Evolutionary conservation across 2,797 vertebrate genomes (phyloP), one percentile per base, ranked within the genome.

Genomic region (Phataginus tricuspis): DNA sequence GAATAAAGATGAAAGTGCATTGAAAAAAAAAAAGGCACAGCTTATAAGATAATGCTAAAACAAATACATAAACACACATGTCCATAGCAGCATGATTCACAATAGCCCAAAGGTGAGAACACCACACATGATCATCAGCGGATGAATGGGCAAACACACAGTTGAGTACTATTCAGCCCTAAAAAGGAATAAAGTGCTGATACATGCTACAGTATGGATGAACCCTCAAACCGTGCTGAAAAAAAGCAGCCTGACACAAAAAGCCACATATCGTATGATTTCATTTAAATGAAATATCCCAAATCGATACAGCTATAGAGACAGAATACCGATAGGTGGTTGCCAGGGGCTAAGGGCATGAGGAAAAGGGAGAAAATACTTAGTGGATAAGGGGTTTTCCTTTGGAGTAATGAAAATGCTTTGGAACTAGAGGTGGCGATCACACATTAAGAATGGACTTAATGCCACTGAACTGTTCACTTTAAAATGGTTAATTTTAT

Each of bases 11-110:
- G 29, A 42, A 80, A 90, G 5, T 27, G 13, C 12, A 85, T 49
- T 49, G 49, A 87, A 63, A 95, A 89, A 61, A 39, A n/a, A n/a
- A n/a, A n/a, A n/a, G n/a, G n/a, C n/a, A n/a, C 15, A 23, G 8
- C 74, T 78, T 87, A 90, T 74, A 90, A 90, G 27, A 75, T 31
- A 91, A 79, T 55, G 34, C 39, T 94, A 61, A 95, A 45, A 57
- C 16, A 77, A 63, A 74, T 53, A 16, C 31, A 37, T 53, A 80
- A 1, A 63, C 4, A 49, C 8, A 2, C 1, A 87, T 42, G 9
- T 78, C 80, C 45, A 86, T 0, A 49, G 37, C 34, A 51, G 45
- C 37, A 55, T 19, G 49, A 69, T 45, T 64, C 53, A 80, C 42
- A 71, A 42, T 5, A 75, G 31, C 55, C 68, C 63, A 77, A 45